Base-by-base conservation (phyloP, 2,797 vertebrate species). In the Anniella stebbinsi region DNA sequence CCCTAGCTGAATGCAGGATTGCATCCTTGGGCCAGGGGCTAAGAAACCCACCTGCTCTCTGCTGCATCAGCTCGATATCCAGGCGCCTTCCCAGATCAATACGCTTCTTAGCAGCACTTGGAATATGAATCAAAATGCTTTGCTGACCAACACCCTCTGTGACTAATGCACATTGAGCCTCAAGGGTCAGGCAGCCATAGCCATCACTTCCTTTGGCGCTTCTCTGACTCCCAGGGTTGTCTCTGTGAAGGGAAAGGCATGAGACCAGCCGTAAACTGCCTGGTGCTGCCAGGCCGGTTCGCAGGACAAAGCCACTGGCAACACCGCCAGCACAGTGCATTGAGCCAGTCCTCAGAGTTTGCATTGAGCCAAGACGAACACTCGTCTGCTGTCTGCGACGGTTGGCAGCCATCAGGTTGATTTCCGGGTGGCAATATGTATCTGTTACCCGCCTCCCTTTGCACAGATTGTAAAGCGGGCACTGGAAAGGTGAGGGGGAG, bases 371-470 rank as follows among this genome's bases (percentile, higher is more conserved):
- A 69, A 84, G 75, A 77, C 41, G 73, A 15, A 33, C 18, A 63
- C 67, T 54, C 15, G 69, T 72, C 75, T 86, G 87, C 73, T 63
- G n/a, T 54, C 91, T 86, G 75, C 30, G 12, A 23, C 18, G 28
- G 87, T 67, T 57, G 88, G 67, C 88, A 85, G 45, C 80, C 21
- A 89, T 33, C 17, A 38, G 67, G 75, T 67, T 54, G 80, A 87
- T 90, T 84, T 75, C 30, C 76, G 41, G 17, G 66, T 75, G 67
- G 75, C 38, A 66, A 89, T 92, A 87, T 80, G 85, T 87, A 87
- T 51, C 66, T 78, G 75, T 87, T 80, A 87, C 86, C 72, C 30
- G 18, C 72, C 41, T 87, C n/a, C 36, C 41, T 75, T 45, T 72
- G 80, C 4, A 17, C 54, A 38, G 85, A 12, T n/a, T 66, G 25